Evolutionary conservation across 1,140 invertebrate genomes (phyloP).

Genomic region (Diuraphis noxia): DNA sequence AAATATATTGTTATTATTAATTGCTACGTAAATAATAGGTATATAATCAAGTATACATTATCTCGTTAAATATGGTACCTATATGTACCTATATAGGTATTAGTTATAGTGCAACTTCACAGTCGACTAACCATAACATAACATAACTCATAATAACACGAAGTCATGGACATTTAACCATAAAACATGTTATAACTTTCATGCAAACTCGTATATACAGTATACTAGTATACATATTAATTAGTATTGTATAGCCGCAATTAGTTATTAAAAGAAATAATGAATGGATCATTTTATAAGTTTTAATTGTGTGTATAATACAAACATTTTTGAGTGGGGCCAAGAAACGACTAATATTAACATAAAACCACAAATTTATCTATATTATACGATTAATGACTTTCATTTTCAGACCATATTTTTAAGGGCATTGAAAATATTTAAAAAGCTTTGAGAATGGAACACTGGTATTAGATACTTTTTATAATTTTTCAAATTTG

Average conservation of each 20-base stretch:
- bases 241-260: not conserved
- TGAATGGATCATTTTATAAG: not conserved
- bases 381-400: not conserved
- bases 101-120: not conserved
- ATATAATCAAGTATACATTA: not conserved
- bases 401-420: not conserved
- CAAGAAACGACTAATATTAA: not conserved
- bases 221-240: not conserved
- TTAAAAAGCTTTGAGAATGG: not conserved
- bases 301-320: not conserved
- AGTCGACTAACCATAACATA: not conserved
- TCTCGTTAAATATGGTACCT: not conserved
- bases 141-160: not conserved
- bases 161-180: not conserved
- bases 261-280: not conserved
- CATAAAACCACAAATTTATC: not conserved
- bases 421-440: not conserved
- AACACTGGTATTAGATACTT: not conserved
- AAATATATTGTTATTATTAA: not conserved
- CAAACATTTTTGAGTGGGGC: not conserved
- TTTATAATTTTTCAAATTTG: not conserved
- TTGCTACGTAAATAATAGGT: not conserved
- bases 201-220: not conserved
- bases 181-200: not conserved
- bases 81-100: too few species aligned